A percentile compares a stretch with the other conserved stretches of the same genome.
These are phyloP conservation scores for Euthynnus affinis DNA, from an alignment of 2,797 vertebrate species.

Conservation along the genomic window DNA sequence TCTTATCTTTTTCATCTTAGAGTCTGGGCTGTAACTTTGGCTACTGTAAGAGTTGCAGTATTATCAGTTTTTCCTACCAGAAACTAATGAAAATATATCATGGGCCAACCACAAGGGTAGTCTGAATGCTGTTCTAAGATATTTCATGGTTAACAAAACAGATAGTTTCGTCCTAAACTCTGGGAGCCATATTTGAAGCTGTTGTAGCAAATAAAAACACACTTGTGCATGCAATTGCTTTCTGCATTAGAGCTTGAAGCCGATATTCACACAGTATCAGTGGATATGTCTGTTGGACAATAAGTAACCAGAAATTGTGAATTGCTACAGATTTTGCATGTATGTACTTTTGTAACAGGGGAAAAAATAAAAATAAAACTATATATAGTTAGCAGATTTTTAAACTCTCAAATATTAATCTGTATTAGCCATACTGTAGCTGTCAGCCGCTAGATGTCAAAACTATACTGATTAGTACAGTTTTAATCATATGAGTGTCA, in stretches of 20 bases:
- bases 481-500: background rate
- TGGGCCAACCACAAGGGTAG: slow-evolving; percentile 6
- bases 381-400: background rate
- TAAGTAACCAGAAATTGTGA: background rate
- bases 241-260: background rate
- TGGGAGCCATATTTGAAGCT: slow-evolving; percentile 11
- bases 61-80: background rate
- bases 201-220: background rate
- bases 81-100: slow-evolving; percentile 23
- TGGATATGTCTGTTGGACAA: background rate
- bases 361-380: background rate
- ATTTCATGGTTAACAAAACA: slow-evolving; percentile 19
- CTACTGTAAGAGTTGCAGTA: slow-evolving; percentile 18
- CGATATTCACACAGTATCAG: background rate
- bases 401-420: background rate
- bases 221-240: background rate
- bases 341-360: background rate
- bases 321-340: background rate
- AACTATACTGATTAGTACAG: background rate
- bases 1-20: slow-evolving; percentile 39
- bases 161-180: background rate
- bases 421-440: background rate
- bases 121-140: slow-evolving; percentile 19
- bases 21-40: slow-evolving; percentile 14
- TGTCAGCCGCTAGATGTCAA: background rate